These are phyloP conservation scores for Phoronis australis DNA, from an alignment of 2,888 invertebrate species.

Conservation along the genomic window DNA sequence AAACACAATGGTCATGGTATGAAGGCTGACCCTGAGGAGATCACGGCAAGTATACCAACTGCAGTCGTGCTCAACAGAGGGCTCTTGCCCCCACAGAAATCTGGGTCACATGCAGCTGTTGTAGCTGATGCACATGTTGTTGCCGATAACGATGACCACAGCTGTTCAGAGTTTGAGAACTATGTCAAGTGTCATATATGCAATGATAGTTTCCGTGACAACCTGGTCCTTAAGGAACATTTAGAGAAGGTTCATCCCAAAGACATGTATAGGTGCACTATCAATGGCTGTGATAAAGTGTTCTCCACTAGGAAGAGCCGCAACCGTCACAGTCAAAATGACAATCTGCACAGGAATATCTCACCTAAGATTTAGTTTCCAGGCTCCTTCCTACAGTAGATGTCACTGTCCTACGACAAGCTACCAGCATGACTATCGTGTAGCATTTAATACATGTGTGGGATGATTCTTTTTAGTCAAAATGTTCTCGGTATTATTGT, in stretches of 20 bases:
- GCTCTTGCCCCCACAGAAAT: neutral
- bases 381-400: no score
- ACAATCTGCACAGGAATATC: conserved; percentile 55
- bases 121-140: neutral
- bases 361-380: no score
- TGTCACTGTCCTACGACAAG: no score
- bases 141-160: conserved; percentile 6
- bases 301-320: conserved; percentile 74
- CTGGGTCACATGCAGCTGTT: no score
- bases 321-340: conserved; percentile 71
- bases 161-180: conserved; percentile 60
- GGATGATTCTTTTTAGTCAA: no score
- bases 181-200: conserved; percentile 68
- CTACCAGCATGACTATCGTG: no score
- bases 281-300: conserved; percentile 70
- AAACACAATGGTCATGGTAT: neutral
- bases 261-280: conserved; percentile 71
- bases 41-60: neutral
- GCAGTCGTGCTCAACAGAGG: neutral
- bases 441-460: no score
- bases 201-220: conserved; percentile 62
- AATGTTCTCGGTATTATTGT: no score
- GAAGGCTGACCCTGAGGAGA: neutral
- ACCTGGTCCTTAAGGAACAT: conserved; percentile 65
- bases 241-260: conserved; percentile 66